A percentile compares a stretch with the other conserved stretches of the same genome.
Conservation (phyloP, 2,113 vertebrate species). For the Ptychochromis oligacanthus region DNA sequence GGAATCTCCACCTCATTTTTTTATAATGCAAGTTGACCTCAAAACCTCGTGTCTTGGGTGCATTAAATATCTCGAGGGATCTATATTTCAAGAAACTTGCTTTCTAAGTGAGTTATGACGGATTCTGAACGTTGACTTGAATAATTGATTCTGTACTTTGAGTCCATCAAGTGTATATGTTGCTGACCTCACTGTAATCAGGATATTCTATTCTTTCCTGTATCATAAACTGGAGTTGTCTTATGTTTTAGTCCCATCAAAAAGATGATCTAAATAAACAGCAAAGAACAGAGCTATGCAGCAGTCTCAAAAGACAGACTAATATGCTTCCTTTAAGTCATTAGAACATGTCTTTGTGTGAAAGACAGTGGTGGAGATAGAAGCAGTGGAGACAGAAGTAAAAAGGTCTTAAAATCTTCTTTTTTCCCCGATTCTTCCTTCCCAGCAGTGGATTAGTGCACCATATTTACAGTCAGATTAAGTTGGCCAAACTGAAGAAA, state of each 20-base stretch:
- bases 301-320: not conserved
- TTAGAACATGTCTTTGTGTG: not conserved
- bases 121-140: slow-evolving; percentile 22
- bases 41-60: not conserved
- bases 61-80: slow-evolving; percentile 34
- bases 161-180: slow-evolving; percentile 21
- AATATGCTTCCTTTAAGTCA: not conserved
- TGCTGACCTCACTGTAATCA: slow-evolving; percentile 3
- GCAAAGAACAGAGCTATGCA: not conserved
- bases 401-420: not conserved
- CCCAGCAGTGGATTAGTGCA: not conserved
- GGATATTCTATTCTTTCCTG: not conserved
- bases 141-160: slow-evolving; percentile 32
- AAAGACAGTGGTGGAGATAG: not conserved
- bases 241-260: not conserved
- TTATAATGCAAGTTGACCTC: slow-evolving; percentile 23
- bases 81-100: not conserved
- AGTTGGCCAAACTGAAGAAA: not conserved
- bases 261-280: not conserved
- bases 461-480: not conserved
- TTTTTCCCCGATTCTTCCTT: not conserved
- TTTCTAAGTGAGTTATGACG: slow-evolving; percentile 36
- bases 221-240: not conserved
- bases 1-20: not conserved
- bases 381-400: not conserved